Conservation (phyloP, 1,140 invertebrate species). For the Drosophila nikananu region DNA sequence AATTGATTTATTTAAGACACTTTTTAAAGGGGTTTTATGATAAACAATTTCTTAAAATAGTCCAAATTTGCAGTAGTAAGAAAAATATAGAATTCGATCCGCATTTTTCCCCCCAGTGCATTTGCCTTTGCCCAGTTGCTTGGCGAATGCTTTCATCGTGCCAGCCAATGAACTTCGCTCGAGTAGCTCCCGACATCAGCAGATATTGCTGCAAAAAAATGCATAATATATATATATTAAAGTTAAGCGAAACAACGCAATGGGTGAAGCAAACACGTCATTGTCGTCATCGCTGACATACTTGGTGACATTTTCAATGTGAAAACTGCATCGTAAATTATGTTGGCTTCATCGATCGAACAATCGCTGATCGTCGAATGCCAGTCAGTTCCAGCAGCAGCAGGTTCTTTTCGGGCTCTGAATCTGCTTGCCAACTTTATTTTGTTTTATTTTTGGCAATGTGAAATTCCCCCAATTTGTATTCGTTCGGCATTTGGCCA, state of each 20-base stretch:
- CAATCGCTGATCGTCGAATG: slow-evolving; percentile 37
- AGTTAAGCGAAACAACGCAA: slow-evolving; percentile 26
- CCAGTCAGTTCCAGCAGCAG: slow-evolving; percentile 23
- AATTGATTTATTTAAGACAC: too few species aligned
- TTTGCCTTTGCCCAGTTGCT: slow-evolving; percentile 40
- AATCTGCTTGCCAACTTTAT: slow-evolving; percentile 45
- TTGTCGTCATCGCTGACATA: slow-evolving; percentile 40
- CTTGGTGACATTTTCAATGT: slow-evolving; percentile 60
- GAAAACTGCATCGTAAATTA: slow-evolving; percentile 52
- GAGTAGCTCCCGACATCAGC: slow-evolving; percentile 22
- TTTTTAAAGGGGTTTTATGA: neutral
- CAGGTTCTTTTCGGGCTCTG: slow-evolving; percentile 34
- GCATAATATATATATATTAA: slow-evolving; percentile 13
- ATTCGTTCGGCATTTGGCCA: slow-evolving; percentile 60
- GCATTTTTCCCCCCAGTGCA: neutral
- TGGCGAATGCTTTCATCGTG: slow-evolving; percentile 51
- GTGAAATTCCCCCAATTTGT: slow-evolving; percentile 66
- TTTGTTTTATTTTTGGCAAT: slow-evolving; percentile 15
- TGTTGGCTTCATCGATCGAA: slow-evolving; percentile 39
- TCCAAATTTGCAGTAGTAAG: neutral
- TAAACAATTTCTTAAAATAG: neutral
- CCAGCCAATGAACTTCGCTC: slow-evolving; percentile 74
- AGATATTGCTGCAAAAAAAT: slow-evolving; percentile 39
- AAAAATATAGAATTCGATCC: neutral
- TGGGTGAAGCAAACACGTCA: slow-evolving; percentile 58